Percentiles rank a stretch among this genome's conserved stretches.
These are phyloP conservation scores for Antechinus flavipes DNA, from an alignment of 2,113 vertebrate species.

Conservation along the genomic window DNA sequence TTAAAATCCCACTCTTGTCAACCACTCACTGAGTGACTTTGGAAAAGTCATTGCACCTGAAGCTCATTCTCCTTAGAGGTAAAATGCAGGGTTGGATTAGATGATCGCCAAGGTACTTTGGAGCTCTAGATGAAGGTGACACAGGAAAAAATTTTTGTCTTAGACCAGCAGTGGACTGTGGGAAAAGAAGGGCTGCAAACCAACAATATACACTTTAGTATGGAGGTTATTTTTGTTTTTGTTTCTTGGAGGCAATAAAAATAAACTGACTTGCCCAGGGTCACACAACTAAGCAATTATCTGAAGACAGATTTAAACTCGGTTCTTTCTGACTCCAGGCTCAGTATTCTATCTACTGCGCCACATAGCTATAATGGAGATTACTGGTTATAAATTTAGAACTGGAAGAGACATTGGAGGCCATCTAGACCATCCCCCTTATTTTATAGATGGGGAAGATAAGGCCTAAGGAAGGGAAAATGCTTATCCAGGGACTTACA, in stretches of 20 bases:
- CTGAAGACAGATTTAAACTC: constrained; percentile 13
- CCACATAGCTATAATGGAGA: not conserved
- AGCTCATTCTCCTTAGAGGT: no score
- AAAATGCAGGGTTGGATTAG: not conserved
- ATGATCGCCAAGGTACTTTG: not conserved
- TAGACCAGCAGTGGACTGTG: not conserved
- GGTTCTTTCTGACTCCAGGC: not conserved
- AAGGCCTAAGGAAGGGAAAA: not conserved
- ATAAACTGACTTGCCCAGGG: constrained; percentile 7
- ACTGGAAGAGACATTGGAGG: no score
- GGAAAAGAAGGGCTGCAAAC: not conserved
- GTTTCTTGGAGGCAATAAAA: not conserved
- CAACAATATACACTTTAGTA: not conserved
- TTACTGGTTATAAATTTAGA: not conserved
- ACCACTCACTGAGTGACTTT: not conserved
- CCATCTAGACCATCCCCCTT: not conserved
- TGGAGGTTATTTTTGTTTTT: no score
- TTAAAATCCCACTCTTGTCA: not conserved
- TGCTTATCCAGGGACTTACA: not conserved
- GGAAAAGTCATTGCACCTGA: not conserved
- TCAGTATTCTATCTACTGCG: not conserved
- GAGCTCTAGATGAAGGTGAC: not conserved
- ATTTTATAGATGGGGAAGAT: not conserved
- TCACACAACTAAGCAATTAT: constrained; percentile 23
- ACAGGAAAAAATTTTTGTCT: constrained; percentile 2